Evolutionary conservation across 1,140 invertebrate genomes (phyloP).

Genomic region (Bombus breviceps): DNA sequence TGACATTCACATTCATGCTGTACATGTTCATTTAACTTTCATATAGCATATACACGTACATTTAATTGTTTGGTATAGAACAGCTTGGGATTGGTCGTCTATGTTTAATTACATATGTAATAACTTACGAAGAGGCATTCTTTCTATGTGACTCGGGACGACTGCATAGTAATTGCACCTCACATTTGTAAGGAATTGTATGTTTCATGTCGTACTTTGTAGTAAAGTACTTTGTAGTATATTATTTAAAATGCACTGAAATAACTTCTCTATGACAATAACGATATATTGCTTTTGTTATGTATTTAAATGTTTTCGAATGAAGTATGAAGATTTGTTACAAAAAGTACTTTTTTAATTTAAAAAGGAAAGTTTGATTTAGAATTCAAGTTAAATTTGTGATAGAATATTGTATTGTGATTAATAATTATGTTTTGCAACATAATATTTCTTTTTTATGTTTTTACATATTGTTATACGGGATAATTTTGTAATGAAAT

Average conservation of each 20-base stretch:
- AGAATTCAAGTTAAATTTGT: background rate
- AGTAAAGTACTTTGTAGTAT: slow-evolving; percentile 2
- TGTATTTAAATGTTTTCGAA: background rate
- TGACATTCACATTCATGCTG: slow-evolving; percentile 23
- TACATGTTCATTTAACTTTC: slow-evolving; percentile 51
- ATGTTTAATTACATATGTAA: background rate
- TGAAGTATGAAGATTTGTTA: slow-evolving; percentile 26
- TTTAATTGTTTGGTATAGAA: slow-evolving; percentile 40
- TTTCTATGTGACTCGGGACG: slow-evolving; percentile 1
- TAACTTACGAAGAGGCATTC: background rate
- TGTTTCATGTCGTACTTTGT: background rate
- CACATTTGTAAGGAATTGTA: background rate
- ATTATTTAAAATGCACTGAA: background rate
- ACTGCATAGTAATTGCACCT: slow-evolving; percentile 6
- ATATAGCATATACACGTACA: slow-evolving; percentile 49
- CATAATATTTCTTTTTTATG: background rate
- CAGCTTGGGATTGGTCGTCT: slow-evolving; percentile 30
- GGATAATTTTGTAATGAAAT: background rate
- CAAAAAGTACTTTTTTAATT: background rate
- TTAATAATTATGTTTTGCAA: background rate
- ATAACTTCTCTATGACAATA: slow-evolving; percentile 21
- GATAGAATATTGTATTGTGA: background rate
- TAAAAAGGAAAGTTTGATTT: background rate
- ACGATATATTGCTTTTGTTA: slow-evolving; percentile 15
- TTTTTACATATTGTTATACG: background rate